Evolutionary conservation across 2,797 vertebrate genomes (phyloP), one percentile per base, ranked within the genome.

Genomic region (Pangasius krempfi): DNA sequence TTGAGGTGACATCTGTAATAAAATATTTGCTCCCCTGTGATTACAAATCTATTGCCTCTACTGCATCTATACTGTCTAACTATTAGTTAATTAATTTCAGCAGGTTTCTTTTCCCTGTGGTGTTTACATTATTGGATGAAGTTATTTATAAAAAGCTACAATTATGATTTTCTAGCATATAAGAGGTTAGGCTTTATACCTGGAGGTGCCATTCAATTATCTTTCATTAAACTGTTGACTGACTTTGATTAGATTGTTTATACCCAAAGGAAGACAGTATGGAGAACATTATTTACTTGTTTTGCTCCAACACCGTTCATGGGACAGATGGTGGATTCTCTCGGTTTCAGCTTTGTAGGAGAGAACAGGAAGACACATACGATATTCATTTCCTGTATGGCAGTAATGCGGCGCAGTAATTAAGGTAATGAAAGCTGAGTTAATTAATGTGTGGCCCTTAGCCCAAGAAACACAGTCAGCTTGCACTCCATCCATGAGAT

Each of bases 361-460:
- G 25, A 64, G 25, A 47, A 83, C 37, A 84, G 56, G 50, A 79
- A 80, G 79, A 87, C 1, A 9, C 3, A 58, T n/a, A 25, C 8
- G 12, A 50, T 80, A 20, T 82, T 87, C 68, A 85, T 85, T 90
- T 87, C 86, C 88, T 83, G 40, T 62, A 78, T 25, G 8, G 18
- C 14, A 66, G 10, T 44, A 70, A 44, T n/a, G 30, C 13, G 5
- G 47, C 58, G 56, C 8, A n/a, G 9, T 88, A 66, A 91, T 88
- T 78, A 84, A 72, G 54, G n/a, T 89, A 90, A 88, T 73, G 75
- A 87, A 87, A 72, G 86, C 52, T 73, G 37, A 62, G 62, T 84
- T 86, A 25, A 47, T 86, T 33, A 84, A 80, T 33, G 44, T n/a
- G 20, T 62, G 9, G 58, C 20, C 44, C 73, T 90, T 64, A 54